Percentiles rank a stretch among this genome's conserved stretches.
Conservation (phyloP, 2,888 invertebrate species). For the Leptopilina syphax region DNA sequence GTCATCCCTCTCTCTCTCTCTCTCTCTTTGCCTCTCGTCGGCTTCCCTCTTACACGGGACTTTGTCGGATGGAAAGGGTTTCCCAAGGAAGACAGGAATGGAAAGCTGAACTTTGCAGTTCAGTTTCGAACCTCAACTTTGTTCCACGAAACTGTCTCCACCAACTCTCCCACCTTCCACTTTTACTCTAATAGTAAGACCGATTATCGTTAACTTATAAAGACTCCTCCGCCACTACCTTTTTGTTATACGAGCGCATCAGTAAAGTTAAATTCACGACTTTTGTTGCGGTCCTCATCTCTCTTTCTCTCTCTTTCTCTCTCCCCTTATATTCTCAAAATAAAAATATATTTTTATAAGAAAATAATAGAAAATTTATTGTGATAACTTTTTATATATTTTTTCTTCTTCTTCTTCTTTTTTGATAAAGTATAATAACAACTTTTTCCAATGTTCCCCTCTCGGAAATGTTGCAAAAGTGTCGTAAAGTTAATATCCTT, state of each 20-base stretch:
- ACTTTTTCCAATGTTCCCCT: neutral
- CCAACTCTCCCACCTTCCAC: constrained; percentile 16
- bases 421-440: neutral
- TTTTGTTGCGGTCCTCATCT: neutral
- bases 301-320: neutral
- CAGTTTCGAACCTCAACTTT: constrained; percentile 51
- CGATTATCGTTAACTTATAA: constrained; percentile 46
- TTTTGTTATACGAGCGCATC: constrained; percentile 12
- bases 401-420: neutral
- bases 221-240: constrained; percentile 6
- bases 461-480: neutral
- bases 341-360: neutral
- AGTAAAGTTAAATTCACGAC: constrained; percentile 2
- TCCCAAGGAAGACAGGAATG: constrained; percentile 35
- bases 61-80: constrained; percentile 42
- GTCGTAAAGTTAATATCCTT: neutral
- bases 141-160: constrained; percentile 39
- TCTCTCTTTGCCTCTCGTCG: constrained; percentile 43
- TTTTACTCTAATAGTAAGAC: constrained; percentile 45
- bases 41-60: constrained; percentile 47
- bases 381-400: neutral
- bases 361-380: constrained; percentile 7
- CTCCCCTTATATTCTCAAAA: too few relatives aligned
- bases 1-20: constrained; percentile 42
- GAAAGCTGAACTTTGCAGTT: constrained; percentile 49